Conservation (phyloP, 2,888 invertebrate species). For the Drosophila nigricruria region DNA sequence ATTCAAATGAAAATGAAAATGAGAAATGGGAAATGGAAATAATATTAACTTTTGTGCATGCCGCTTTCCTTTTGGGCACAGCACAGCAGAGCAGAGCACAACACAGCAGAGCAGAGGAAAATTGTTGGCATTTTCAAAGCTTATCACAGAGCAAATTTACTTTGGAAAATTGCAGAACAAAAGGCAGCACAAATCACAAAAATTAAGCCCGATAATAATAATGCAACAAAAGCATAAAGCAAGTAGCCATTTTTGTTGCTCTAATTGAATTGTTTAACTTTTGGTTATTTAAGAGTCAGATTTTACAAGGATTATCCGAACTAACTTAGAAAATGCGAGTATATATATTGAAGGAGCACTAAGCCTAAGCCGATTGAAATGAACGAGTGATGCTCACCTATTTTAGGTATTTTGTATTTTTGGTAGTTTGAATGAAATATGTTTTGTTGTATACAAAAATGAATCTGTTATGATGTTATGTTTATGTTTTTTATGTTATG, state of each 20-base stretch:
- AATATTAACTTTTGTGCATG: slow-evolving; percentile 33
- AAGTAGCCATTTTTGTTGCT: background rate
- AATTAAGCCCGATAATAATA: slow-evolving; percentile 3
- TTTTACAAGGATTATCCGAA: background rate
- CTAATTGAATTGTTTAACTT: slow-evolving; percentile 6
- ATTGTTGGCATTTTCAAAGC: slow-evolving; percentile 29
- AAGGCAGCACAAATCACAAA: background rate
- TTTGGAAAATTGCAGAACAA: slow-evolving; percentile 3
- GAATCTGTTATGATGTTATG: no score
- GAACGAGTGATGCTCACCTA: no score
- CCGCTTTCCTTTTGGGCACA: slow-evolving; percentile 7
- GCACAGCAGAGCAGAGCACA: background rate
- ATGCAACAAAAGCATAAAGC: background rate
- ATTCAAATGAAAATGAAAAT: slow-evolving; percentile 35
- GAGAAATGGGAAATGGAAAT: slow-evolving; percentile 38
- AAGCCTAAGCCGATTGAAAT: no score
- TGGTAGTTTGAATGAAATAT: no score
- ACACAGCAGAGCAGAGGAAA: background rate
- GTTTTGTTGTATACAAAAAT: no score
- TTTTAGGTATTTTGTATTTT: no score
- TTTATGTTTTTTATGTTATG: no score
- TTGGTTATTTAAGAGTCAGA: background rate
- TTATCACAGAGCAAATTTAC: slow-evolving; percentile 23
- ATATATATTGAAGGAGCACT: no score
- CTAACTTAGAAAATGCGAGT: background rate